A percentile compares a stretch with the other conserved stretches of the same genome.
These are phyloP conservation scores for Leptinotarsa juncta DNA, from an alignment of 2,888 invertebrate genomes.

Conservation along the genomic window DNA sequence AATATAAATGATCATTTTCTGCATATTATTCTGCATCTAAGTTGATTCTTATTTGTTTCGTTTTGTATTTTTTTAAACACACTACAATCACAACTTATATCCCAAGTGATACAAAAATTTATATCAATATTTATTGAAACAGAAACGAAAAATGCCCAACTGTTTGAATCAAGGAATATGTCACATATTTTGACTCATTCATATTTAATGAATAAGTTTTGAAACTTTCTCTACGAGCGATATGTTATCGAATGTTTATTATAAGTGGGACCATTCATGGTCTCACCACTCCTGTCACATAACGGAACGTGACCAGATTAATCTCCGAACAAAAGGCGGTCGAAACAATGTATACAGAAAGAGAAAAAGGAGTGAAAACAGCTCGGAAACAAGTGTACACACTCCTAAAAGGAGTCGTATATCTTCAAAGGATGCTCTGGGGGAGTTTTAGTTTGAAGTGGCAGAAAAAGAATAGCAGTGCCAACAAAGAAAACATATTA, in stretches of 20 bases:
- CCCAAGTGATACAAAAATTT: too few relatives aligned
- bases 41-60: too few relatives aligned
- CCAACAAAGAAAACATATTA: conserved; percentile 27
- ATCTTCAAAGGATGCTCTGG: conserved; percentile 30
- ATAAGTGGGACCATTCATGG: background rate
- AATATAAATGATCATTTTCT: too few relatives aligned
- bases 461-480: conserved; percentile 21
- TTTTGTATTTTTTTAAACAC: too few relatives aligned
- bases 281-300: background rate
- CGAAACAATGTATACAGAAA: conserved; percentile 17
- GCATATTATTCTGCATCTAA: too few relatives aligned
- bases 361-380: conserved; percentile 17
- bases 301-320: conserved; percentile 24
- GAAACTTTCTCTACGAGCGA: background rate
- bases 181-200: too few relatives aligned
- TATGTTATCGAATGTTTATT: background rate
- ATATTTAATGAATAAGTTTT: background rate
- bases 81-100: too few relatives aligned
- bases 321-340: conserved; percentile 26
- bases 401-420: conserved; percentile 33
- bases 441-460: conserved; percentile 25
- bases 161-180: background rate
- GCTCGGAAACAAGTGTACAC: conserved; percentile 31
- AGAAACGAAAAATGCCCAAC: background rate
- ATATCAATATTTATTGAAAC: too few relatives aligned